Percentiles rank a stretch among this genome's conserved stretches.
These are phyloP conservation scores for Lampris megalopsis DNA, from an alignment of 2,113 vertebrate species.

Conservation along the genomic window DNA sequence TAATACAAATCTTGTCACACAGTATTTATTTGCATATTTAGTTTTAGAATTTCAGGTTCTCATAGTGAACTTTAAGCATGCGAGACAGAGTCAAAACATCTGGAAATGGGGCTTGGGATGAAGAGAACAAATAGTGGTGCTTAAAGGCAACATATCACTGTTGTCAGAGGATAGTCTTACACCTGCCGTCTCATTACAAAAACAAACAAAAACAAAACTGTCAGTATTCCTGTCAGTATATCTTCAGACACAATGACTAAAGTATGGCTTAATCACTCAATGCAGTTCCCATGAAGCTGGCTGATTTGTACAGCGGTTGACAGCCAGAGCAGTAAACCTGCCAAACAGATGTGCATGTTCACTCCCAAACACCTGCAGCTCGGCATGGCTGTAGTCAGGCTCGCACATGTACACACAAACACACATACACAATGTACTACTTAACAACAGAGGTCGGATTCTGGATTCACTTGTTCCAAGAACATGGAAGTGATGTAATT, in stretches of 20 bases:
- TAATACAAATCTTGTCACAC: no score
- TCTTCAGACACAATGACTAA: constrained; percentile 51
- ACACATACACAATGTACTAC: not conserved
- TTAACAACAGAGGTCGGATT: no score
- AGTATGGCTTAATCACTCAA: constrained; percentile 51
- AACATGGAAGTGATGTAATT: no score
- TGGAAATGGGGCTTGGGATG: no score
- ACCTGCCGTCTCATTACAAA: constrained; percentile 23
- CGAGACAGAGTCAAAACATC: no score
- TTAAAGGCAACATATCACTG: no score
- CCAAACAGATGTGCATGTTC: constrained; percentile 62
- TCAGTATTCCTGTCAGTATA: constrained; percentile 59
- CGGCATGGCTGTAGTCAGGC: constrained; percentile 51
- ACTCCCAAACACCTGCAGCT: constrained; percentile 38
- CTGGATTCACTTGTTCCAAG: no score
- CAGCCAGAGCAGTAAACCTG: constrained; percentile 66
- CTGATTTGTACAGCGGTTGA: constrained; percentile 60
- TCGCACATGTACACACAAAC: constrained; percentile 12
- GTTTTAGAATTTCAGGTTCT: no score
- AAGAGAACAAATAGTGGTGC: no score
- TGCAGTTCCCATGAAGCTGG: constrained; percentile 55
- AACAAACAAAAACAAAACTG: constrained; percentile 25
- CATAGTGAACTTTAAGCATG: no score
- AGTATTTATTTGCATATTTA: no score
- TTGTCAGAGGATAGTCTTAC: not conserved